A percentile compares a stretch with the other conserved stretches of the same genome.
phyloP scores from a whole-genome alignment of 1,140 invertebrate species.

The Radopholus similis region DNA sequence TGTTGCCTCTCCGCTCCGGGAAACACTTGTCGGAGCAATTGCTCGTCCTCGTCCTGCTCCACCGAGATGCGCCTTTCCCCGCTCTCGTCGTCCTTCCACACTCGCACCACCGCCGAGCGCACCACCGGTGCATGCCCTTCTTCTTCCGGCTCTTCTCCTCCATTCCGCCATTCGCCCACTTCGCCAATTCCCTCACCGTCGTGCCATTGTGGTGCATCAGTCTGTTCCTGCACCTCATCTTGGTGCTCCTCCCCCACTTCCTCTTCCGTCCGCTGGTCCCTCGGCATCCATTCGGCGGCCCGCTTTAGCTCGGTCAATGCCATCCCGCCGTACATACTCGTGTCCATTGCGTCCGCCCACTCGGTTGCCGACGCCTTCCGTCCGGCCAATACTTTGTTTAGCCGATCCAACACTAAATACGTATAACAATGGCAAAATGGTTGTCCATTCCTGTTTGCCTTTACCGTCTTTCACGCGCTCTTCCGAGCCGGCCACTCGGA shows the following conservation, averaged over 20 bases:
- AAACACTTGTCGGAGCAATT: neutral
- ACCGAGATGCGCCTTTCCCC: neutral
- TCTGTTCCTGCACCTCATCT: too few relatives aligned
- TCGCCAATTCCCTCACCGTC: too few relatives aligned
- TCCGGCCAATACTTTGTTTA: constrained; percentile 1
- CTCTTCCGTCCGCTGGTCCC: neutral
- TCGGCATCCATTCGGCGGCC: neutral
- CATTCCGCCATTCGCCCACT: too few relatives aligned
- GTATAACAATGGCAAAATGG: neutral
- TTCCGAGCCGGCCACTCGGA: neutral
- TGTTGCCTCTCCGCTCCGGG: neutral
- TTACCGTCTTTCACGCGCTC: neutral
- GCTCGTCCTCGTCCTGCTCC: neutral
- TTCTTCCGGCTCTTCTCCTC: neutral
- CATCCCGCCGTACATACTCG: neutral
- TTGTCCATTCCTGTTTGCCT: too few relatives aligned
- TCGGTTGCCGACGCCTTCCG: neutral
- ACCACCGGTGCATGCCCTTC: neutral
- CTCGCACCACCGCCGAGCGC: neutral
- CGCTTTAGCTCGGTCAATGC: neutral
- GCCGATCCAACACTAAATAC: neutral
- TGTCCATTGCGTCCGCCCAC: neutral
- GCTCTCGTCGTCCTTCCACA: neutral
- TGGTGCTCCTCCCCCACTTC: neutral
- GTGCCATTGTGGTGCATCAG: too few relatives aligned